These are phyloP conservation scores for Pavo muticus DNA, from an alignment of 2,113 vertebrate genomes.

Conservation along the genomic window DNA sequence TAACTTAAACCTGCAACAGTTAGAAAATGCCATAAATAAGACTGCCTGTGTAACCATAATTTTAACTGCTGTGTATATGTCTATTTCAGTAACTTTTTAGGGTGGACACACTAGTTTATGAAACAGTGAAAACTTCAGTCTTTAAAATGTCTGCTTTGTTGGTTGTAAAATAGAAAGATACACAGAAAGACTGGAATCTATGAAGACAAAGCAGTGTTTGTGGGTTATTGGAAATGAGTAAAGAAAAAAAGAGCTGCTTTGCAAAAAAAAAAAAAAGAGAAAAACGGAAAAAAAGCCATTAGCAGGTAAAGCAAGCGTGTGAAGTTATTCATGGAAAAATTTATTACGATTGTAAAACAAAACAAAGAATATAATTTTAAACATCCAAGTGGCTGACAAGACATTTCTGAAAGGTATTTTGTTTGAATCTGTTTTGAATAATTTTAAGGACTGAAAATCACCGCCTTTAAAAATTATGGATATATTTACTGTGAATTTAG, in stretches of 20 bases:
- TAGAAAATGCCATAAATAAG: not conserved
- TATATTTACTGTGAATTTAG: not conserved
- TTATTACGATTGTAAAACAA: not conserved
- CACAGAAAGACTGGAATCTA: not conserved
- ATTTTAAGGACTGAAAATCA: not conserved
- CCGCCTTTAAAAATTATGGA: rapidly evolving
- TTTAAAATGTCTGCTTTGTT: not conserved
- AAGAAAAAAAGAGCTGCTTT: not conserved
- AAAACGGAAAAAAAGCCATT: not conserved
- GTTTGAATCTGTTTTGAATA: not conserved
- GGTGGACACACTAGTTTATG: too few species aligned
- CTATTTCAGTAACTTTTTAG: not conserved
- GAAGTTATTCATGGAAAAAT: not conserved
- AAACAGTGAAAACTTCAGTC: too few species aligned
- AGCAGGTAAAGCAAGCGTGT: not conserved
- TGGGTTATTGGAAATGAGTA: not conserved
- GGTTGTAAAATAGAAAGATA: not conserved
- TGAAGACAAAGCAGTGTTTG: not conserved
- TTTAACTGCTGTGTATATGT: not conserved
- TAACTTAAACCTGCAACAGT: not conserved
- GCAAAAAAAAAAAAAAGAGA: not conserved
- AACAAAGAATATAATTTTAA: not conserved
- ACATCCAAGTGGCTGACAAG: not conserved
- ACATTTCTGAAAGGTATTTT: not conserved
- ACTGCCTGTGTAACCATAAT: not conserved